Evolutionary conservation across 2,888 invertebrate genomes (phyloP).

Genomic region (Pseudolycoriella hygida): DNA sequence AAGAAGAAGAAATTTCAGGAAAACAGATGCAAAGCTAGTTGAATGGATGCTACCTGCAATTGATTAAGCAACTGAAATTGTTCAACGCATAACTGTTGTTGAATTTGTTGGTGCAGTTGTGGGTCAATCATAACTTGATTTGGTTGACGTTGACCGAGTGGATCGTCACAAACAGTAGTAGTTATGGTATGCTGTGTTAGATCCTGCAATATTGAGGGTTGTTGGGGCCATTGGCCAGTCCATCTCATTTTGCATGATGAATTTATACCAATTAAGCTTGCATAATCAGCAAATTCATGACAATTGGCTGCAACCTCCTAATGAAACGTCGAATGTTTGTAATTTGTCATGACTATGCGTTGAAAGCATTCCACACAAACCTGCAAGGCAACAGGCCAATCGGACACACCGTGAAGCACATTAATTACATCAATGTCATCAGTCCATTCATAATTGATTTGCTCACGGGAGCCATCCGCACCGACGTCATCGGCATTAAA

Average conservation of each 20-base stretch:
- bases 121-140: constrained; percentile 25
- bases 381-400: constrained; percentile 20
- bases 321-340: background rate
- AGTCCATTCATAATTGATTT: constrained; percentile 15
- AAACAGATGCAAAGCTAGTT: background rate
- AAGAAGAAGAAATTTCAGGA: background rate
- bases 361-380: constrained; percentile 13
- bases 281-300: constrained; percentile 25
- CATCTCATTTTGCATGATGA: constrained; percentile 28
- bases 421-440: constrained; percentile 29
- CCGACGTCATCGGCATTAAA: constrained; percentile 15
- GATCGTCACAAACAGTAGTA: background rate
- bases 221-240: constrained; percentile 22
- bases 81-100: constrained; percentile 27
- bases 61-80: constrained; percentile 29
- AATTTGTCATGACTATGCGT: background rate
- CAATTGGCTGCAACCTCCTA: constrained; percentile 28
- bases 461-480: constrained; percentile 19
- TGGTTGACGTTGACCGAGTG: constrained; percentile 15
- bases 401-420: constrained; percentile 21
- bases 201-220: constrained; percentile 8
- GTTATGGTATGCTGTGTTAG: background rate
- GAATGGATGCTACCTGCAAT: constrained; percentile 26
- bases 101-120: constrained; percentile 30
- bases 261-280: constrained; percentile 21